A percentile compares a stretch with the other conserved stretches of the same genome.
Evolutionary conservation across 2,113 vertebrate genomes (phyloP).

Genomic region (Proteles cristata): DNA sequence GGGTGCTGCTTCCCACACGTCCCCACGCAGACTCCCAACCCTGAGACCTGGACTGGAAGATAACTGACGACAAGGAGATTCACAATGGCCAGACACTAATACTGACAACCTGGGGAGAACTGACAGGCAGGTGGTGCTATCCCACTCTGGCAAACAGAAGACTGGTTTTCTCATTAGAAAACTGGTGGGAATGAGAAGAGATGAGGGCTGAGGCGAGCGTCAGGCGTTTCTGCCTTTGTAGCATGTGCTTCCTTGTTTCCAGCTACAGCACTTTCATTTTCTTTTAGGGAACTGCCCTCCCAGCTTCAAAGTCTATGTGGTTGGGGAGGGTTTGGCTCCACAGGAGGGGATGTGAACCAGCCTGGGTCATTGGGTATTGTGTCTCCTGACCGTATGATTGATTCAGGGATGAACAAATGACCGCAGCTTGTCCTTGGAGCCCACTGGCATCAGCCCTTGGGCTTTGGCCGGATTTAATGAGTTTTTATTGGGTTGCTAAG

Average conservation of each 20-base stretch:
- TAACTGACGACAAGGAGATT: background rate
- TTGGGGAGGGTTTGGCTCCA: background rate
- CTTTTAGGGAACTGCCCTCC: background rate
- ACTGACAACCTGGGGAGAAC: background rate
- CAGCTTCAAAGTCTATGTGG: background rate
- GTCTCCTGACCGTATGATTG: background rate
- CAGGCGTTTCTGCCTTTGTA: background rate
- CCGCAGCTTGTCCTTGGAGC: background rate
- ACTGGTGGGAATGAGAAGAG: background rate
- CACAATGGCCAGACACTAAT: background rate
- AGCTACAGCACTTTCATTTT: background rate
- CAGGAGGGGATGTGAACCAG: background rate
- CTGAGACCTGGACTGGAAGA: background rate
- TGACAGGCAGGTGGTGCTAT: background rate
- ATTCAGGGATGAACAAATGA: background rate
- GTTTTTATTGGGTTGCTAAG: background rate
- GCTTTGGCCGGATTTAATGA: background rate
- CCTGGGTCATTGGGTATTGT: background rate
- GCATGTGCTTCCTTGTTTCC: background rate
- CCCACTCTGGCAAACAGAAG: background rate
- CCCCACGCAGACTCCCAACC: background rate
- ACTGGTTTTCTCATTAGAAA: background rate
- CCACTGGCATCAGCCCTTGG: background rate
- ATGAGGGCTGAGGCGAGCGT: background rate
- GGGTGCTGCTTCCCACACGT: fast-evolving